Conservation (phyloP, 2,113 vertebrate genomes). For the Tychaedon coryphoeus region DNA sequence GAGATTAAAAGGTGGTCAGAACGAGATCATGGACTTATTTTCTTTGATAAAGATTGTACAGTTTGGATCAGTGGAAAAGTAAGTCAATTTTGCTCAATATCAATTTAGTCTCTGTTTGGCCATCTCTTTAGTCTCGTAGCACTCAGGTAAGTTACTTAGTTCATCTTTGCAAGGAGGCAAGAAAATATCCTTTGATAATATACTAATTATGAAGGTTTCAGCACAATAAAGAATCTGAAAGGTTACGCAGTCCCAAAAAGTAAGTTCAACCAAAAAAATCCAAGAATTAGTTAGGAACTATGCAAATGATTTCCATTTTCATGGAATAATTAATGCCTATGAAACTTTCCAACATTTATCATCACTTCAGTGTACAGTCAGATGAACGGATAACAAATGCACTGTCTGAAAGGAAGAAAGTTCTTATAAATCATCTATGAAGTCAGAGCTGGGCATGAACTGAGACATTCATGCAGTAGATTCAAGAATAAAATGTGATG, state of each 20-base stretch:
- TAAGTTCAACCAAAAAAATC: not conserved
- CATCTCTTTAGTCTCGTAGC: not conserved
- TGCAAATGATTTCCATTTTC: not conserved
- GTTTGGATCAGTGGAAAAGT: slow-evolving; percentile 26
- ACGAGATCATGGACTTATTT: slow-evolving; percentile 14
- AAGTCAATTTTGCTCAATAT: slow-evolving; percentile 19
- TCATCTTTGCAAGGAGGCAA: not conserved
- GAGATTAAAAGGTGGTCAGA: slow-evolving; percentile 12
- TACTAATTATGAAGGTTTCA: not conserved
- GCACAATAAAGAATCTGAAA: not conserved
- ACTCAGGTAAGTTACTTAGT: not conserved
- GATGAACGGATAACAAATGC: not conserved
- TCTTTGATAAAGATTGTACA: slow-evolving; percentile 40
- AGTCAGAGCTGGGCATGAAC: not conserved
- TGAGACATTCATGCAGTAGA: not conserved
- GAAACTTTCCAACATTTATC: not conserved
- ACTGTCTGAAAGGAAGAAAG: not conserved
- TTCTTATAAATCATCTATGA: not conserved
- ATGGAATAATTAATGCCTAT: not conserved
- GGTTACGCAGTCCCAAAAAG: not conserved
- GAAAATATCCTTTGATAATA: not conserved
- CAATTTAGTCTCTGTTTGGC: not conserved
- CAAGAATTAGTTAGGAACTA: not conserved
- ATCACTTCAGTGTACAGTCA: not conserved
- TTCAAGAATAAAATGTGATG: not conserved